A percentile compares a stretch with the other conserved stretches of the same genome.
Conservation (phyloP, 35 echinoderm and acorn worm genomes). For the Amphiura filiformis region DNA sequence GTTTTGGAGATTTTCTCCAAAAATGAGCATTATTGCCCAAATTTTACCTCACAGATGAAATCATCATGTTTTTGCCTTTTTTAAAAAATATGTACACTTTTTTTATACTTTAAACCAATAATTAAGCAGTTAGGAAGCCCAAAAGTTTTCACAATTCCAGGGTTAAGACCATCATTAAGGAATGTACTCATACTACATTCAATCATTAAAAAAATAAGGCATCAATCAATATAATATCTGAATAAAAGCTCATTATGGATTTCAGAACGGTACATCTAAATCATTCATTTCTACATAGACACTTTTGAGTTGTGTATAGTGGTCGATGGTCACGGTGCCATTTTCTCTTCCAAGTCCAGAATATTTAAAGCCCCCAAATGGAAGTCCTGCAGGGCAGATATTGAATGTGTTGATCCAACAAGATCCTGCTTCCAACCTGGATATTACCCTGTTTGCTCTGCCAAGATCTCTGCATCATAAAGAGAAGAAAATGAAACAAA, state of each 20-base stretch:
- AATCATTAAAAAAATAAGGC: background rate
- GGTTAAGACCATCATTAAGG: background rate
- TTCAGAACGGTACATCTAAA: constrained; percentile 67
- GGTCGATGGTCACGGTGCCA: constrained; percentile 52
- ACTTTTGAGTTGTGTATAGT: constrained; percentile 78
- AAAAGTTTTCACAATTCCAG: too few species aligned
- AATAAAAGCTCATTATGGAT: too few species aligned
- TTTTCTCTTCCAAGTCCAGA: constrained; percentile 82
- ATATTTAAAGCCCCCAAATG: constrained; percentile 90
- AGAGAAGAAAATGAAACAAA: background rate
- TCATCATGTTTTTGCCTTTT: too few species aligned
- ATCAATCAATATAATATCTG: background rate
- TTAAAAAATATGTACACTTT: too few species aligned
- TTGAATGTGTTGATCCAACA: constrained; percentile 92
- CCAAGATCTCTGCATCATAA: constrained; percentile 83
- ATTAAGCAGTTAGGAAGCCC: too few species aligned
- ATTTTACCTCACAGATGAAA: too few species aligned
- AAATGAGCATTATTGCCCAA: too few species aligned
- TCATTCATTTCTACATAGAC: constrained; percentile 90
- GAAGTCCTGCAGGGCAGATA: constrained; percentile 48
- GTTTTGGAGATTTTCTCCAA: too few species aligned
- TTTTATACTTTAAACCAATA: too few species aligned
- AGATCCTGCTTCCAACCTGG: constrained; percentile 59
- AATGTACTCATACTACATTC: background rate
- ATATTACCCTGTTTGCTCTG: constrained; percentile 59